phyloP scores from a whole-genome alignment of 1,140 invertebrate species.

The Cotesia chilonis region DNA sequence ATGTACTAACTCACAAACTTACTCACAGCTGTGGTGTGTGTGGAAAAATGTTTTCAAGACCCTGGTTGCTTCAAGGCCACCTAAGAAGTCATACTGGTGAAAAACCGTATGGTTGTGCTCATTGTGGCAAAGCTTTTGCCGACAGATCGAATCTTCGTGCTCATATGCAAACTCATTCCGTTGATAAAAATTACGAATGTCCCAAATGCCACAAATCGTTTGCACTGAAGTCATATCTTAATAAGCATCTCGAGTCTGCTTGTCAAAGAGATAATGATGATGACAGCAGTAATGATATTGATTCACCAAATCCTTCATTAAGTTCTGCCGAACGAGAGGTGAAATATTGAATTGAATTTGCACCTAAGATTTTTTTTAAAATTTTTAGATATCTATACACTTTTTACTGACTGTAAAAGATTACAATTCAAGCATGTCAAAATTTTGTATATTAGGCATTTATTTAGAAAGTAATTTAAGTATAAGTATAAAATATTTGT shows the following conservation, averaged over 20 bases:
- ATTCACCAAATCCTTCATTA: conserved; percentile 39
- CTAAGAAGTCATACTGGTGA: conserved; percentile 97
- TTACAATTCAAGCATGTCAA: too few species aligned
- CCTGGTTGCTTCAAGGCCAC: conserved; percentile 97
- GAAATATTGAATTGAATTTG: conserved; percentile 13
- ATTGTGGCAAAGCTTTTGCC: conserved; percentile 98
- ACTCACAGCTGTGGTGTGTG: conserved; percentile 96
- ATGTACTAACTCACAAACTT: conserved; percentile 92
- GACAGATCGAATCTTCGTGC: conserved; percentile 97
- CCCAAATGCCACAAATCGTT: conserved; percentile 95
- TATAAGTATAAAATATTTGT: too few species aligned
- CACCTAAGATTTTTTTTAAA: too few species aligned
- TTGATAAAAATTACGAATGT: conserved; percentile 95
- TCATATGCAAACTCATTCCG: conserved; percentile 99
- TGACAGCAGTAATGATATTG: conserved; percentile 52
- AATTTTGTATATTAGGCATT: too few species aligned
- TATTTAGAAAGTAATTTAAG: too few species aligned
- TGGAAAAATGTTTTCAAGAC: conserved; percentile 97
- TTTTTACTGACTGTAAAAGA: too few species aligned
- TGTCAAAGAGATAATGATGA: conserved; percentile 72
- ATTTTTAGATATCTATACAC: too few species aligned
- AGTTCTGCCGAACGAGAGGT: conserved; percentile 29
- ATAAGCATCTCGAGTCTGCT: conserved; percentile 97
- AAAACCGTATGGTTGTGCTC: conserved; percentile 97
- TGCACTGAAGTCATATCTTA: conserved; percentile 97